Base-by-base conservation (phyloP, 2,797 vertebrate species). In the Cossypha polioptera region DNA sequence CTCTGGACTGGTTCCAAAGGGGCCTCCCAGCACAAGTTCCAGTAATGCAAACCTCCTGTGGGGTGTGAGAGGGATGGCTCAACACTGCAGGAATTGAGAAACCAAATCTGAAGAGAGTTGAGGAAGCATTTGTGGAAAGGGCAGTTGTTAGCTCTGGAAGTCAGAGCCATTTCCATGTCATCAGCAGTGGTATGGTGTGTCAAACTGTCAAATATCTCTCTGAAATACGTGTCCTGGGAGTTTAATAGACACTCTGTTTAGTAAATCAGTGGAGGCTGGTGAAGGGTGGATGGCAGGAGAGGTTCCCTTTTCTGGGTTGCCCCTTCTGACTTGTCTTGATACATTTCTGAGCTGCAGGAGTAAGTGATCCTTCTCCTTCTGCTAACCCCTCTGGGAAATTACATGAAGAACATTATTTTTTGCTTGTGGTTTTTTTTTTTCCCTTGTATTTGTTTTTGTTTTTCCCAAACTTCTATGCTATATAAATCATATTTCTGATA, bases 111-210 rank as follows among this genome's bases (percentile, higher is more conserved):
- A 15, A 5, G 14, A 25, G 53, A 35, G 16, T 7, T 36, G 50
- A 72, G 42, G 61, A 54, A 51, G 6, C 1, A 0, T 20, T 54
- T 67, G 13, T 24, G 29, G 45, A 29, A 59, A 73, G 29, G 42
- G 25, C 40, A 33, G 35, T 33, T 79, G 90, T 73, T 67, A 74
- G 59, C 77, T 82, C 59, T 85, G 80, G 51, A 74, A 93, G 31
- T 48, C n/a, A 35, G 63, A 79, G 35, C 63, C 24, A 16, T 85
- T 76, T 53, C 29, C 29, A 55, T 76, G 48, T 85, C 45, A 67
- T 18, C 47, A 66, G 61, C 67, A 28, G 9, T 2, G 3, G 38
- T 77, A 17, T 2, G 1, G 47, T 80, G 42, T 93, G 90, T 88
- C 76, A 72, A 7, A 21, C 66, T 95, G 69, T 88, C 86, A 88